These are phyloP conservation scores for Dascyllus trimaculatus DNA, from an alignment of 2,113 vertebrate genomes.

Conservation along the genomic window DNA sequence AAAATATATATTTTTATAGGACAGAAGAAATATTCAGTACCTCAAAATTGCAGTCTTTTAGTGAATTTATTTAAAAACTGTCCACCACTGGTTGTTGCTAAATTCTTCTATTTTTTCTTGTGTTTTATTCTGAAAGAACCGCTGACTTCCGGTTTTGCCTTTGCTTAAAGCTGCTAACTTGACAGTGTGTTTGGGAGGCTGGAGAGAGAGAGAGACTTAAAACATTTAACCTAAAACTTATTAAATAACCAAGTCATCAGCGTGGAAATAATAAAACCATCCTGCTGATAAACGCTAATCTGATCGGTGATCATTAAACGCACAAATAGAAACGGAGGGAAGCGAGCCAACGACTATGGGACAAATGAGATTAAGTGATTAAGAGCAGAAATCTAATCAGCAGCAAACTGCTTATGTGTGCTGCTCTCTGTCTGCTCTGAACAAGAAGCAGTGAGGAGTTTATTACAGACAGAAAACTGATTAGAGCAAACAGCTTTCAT, in stretches of 20 bases:
- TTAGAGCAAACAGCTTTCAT: not conserved
- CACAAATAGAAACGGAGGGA: conserved; percentile 3
- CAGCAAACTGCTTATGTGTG: conserved; percentile 27
- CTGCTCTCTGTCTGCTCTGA: conserved; percentile 11
- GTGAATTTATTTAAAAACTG: no score
- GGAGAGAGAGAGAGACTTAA: not conserved
- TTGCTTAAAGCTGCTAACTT: conserved; percentile 8
- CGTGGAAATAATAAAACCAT: not conserved
- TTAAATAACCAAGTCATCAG: not conserved
- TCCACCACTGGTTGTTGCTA: no score
- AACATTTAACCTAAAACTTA: not conserved
- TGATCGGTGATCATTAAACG: conserved; percentile 12
- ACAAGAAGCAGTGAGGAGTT: not conserved
- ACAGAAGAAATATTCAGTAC: no score
- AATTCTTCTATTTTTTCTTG: no score
- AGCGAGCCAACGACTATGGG: conserved; percentile 41
- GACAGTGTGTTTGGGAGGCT: not conserved
- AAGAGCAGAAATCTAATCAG: conserved; percentile 56
- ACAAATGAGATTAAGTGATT: conserved; percentile 71
- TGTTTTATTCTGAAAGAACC: conserved; percentile 16
- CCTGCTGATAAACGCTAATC: conserved; percentile 1
- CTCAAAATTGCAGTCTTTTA: no score
- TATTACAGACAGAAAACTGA: not conserved
- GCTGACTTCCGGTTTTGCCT: conserved; percentile 14
- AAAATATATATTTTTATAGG: no score